Evolutionary conservation across 2,888 invertebrate species (phyloP).

Genomic region (Callyntrura sp.): DNA sequence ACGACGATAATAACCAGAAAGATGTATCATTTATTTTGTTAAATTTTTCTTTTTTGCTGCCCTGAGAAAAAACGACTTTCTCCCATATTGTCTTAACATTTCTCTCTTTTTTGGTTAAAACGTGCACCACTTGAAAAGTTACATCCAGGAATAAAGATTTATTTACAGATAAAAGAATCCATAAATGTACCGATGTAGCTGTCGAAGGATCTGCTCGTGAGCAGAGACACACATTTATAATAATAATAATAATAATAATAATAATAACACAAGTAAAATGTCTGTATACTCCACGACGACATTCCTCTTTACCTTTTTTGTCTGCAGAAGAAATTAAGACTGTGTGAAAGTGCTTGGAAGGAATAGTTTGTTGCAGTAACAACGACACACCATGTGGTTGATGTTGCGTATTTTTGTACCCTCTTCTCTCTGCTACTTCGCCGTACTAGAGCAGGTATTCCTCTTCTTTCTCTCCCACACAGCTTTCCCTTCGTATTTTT

Average conservation of each 20-base stretch:
- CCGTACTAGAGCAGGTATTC: background rate
- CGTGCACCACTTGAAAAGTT: slow-evolving; percentile 12
- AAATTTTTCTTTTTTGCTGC: slow-evolving; percentile 17
- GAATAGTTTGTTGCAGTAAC: background rate
- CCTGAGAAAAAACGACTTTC: slow-evolving; percentile 3
- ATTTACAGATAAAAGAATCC: slow-evolving; percentile 16
- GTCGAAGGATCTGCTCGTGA: background rate
- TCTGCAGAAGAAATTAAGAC: slow-evolving; percentile 9
- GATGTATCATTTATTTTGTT: slow-evolving; percentile 9
- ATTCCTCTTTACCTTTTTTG: background rate
- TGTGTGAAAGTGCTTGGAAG: background rate
- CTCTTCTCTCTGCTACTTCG: background rate
- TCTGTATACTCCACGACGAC: background rate
- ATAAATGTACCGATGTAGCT: background rate
- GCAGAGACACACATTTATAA: background rate
- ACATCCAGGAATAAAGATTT: slow-evolving; percentile 28
- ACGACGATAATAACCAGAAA: background rate
- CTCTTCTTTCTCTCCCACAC: background rate
- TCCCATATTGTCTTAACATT: slow-evolving; percentile 33
- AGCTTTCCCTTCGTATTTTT: background rate
- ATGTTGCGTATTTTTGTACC: background rate
- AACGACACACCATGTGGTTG: slow-evolving; percentile 24
- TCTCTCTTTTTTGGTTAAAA: background rate
- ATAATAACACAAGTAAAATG: background rate
- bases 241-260: too few relatives aligned